Percentiles rank a stretch among this genome's conserved stretches.
These are phyloP conservation scores for Platynereis dumerilii DNA, from an alignment of 2,888 invertebrate species.

Conservation along the genomic window DNA sequence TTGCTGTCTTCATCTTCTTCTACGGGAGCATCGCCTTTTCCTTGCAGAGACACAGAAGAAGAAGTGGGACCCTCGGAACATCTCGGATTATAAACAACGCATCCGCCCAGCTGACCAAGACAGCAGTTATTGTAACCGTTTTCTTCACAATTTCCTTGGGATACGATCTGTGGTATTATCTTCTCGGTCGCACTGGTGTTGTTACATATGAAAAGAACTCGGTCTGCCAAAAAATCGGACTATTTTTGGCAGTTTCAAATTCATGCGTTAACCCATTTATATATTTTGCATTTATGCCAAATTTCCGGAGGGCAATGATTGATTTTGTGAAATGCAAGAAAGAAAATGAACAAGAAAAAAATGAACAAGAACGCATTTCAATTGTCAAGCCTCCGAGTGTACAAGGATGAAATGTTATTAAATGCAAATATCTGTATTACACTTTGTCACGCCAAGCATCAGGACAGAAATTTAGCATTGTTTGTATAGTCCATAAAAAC, in stretches of 20 bases:
- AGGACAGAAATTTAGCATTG: too few species aligned
- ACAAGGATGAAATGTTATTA: too few species aligned
- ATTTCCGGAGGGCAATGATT: background rate
- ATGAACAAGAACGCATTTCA: too few species aligned
- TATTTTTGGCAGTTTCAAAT: conserved; percentile 1
- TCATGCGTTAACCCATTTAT: conserved; percentile 2
- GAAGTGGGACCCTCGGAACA: background rate
- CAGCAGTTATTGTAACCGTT: conserved; percentile 2
- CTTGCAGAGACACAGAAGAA: background rate
- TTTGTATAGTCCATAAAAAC: too few species aligned
- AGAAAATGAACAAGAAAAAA: too few species aligned
- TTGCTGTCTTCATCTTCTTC: background rate
- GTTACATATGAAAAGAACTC: conserved; percentile 1
- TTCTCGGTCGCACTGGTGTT: background rate
- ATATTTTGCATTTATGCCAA: conserved; percentile 4
- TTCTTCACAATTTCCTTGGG: background rate
- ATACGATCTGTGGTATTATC: conserved; percentile 7
- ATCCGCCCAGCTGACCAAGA: background rate
- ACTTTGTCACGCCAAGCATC: too few species aligned
- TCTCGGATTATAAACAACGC: conserved; percentile 1
- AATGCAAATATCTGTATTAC: too few species aligned
- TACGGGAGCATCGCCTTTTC: background rate
- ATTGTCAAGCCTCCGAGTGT: too few species aligned
- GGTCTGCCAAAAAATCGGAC: background rate
- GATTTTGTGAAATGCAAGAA: background rate